Evolutionary conservation across 2,888 invertebrate species (phyloP).

Genomic region (Cantharis lateralis): DNA sequence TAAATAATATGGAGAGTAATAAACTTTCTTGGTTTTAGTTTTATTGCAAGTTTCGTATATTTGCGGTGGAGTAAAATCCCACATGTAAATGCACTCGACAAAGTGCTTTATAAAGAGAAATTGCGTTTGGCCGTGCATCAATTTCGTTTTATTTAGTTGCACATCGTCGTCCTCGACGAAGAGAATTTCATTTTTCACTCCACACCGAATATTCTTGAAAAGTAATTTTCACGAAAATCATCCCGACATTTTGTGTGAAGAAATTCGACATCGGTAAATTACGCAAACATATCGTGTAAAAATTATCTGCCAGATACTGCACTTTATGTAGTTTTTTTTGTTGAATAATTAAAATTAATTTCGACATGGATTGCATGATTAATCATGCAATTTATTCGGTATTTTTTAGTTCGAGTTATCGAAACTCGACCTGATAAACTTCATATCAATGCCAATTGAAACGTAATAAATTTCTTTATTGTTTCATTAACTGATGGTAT

Average conservation of each 20-base stretch:
- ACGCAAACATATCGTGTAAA: neutral
- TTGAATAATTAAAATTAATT: neutral
- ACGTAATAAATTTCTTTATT: neutral
- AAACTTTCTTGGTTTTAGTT: neutral
- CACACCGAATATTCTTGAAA: neutral
- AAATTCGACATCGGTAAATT: neutral
- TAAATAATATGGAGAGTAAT: neutral
- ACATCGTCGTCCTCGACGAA: neutral
- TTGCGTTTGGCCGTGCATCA: neutral
- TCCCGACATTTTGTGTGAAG: neutral
- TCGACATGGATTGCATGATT: neutral
- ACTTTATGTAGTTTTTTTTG: neutral
- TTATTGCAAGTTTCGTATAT: neutral
- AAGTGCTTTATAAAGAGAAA: neutral
- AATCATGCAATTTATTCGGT: neutral
- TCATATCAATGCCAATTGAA: neutral
- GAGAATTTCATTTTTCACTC: neutral
- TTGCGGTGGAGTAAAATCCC: neutral
- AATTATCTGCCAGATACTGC: neutral
- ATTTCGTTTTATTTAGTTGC: neutral
- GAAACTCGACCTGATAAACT: neutral
- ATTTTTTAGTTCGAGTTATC: neutral
- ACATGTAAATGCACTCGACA: neutral
- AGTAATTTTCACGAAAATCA: neutral
- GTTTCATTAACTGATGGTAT: neutral